These are phyloP conservation scores for Xenentodon cancila DNA, from an alignment of 2,797 vertebrate species.

Conservation along the genomic window DNA sequence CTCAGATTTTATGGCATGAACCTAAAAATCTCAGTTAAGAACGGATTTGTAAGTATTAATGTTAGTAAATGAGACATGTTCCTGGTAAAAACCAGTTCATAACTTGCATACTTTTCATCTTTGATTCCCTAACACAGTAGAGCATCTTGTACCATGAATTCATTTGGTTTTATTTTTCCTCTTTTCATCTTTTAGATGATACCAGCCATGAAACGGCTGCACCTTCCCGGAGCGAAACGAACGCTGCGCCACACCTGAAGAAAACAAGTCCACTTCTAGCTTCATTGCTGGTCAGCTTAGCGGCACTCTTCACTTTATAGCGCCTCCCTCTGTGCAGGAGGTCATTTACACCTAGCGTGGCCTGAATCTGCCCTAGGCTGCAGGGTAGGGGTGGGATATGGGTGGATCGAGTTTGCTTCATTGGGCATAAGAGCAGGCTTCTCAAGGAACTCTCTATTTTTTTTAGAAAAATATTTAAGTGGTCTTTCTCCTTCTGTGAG, in stretches of 20 bases:
- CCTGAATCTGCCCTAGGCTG: conserved; percentile 85
- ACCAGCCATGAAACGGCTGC: conserved; percentile 98
- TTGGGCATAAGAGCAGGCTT: conserved; percentile 78
- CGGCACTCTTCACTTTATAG: conserved; percentile 96
- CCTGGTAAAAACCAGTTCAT: neutral
- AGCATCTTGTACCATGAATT: conserved; percentile 1
- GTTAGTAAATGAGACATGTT: no score
- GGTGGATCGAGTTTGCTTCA: conserved; percentile 62
- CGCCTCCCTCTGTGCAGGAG: conserved; percentile 86
- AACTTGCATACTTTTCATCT: neutral
- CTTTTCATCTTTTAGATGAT: conserved; percentile 84
- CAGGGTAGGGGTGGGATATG: conserved; percentile 64
- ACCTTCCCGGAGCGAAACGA: conserved; percentile 93
- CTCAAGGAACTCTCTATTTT: conserved; percentile 85
- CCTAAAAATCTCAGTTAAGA: conserved; percentile 8
- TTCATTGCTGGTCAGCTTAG: conserved; percentile 88
- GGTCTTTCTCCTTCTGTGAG: conserved; percentile 90
- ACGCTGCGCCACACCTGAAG: conserved; percentile 86
- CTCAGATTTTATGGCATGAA: conserved; percentile 43
- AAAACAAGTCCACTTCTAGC: conserved; percentile 88
- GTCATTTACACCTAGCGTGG: conserved; percentile 89
- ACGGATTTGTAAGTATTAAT: neutral
- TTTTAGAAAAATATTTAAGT: conserved; percentile 88
- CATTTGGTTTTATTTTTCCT: conserved; percentile 14
- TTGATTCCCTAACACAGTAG: neutral